Conservation (phyloP, 1,140 invertebrate genomes). For the Ylistrum balloti region DNA sequence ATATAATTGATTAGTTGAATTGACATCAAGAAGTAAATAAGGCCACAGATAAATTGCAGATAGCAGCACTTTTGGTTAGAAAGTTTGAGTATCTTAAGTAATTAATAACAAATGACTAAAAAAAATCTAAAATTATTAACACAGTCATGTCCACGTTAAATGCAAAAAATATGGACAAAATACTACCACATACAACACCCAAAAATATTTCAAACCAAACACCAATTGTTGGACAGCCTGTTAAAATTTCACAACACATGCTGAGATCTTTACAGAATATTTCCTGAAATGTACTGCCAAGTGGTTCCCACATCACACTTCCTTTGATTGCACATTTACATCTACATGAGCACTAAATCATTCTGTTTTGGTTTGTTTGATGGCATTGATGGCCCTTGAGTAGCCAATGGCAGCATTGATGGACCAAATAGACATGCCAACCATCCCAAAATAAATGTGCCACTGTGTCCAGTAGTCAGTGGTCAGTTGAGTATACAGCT, state of each 20-base stretch:
- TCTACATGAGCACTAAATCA: not conserved
- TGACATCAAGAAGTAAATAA: no score
- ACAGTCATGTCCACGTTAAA: no score
- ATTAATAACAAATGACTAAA: not conserved
- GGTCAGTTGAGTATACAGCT: conserved; percentile 49
- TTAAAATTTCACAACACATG: not conserved
- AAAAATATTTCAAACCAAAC: not conserved
- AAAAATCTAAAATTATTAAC: not conserved
- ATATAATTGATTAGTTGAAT: no score
- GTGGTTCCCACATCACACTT: not conserved
- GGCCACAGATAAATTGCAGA: not conserved
- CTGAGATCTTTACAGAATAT: not conserved
- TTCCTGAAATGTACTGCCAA: not conserved
- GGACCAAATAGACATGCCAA: conserved; percentile 49
- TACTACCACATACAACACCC: not conserved
- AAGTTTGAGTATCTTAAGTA: not conserved
- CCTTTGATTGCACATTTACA: not conserved
- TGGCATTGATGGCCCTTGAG: not conserved
- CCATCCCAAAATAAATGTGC: conserved; percentile 57
- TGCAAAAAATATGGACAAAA: not conserved
- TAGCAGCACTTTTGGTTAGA: conserved; percentile 3
- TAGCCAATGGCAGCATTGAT: conserved; percentile 33
- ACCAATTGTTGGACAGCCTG: not conserved
- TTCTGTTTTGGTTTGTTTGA: not conserved
- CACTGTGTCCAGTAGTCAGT: conserved; percentile 50